These are phyloP conservation scores for Selenia dentaria DNA, from an alignment of 2,888 invertebrate species.

Conservation along the genomic window DNA sequence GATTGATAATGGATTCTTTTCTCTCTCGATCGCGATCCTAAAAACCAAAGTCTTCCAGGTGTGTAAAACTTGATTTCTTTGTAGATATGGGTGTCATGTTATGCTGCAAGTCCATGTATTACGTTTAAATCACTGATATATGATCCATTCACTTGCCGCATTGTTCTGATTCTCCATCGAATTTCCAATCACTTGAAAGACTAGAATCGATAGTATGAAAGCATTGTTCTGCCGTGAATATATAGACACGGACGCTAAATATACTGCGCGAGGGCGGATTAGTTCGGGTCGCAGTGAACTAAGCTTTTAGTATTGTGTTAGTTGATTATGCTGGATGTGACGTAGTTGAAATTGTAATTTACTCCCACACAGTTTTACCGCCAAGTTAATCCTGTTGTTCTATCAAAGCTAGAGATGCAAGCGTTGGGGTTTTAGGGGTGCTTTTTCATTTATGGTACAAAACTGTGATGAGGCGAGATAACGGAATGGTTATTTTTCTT, in stretches of 20 bases:
- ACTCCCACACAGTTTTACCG: background rate
- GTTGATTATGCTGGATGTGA: constrained; percentile 1
- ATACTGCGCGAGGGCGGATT: constrained; percentile 28
- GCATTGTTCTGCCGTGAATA: constrained; percentile 37
- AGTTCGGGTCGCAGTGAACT: constrained; percentile 18
- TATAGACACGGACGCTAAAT: constrained; percentile 36
- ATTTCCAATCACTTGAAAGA: constrained; percentile 38
- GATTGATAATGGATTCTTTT: too few relatives aligned
- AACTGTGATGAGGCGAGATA: too few relatives aligned
- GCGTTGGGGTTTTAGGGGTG: too few relatives aligned
- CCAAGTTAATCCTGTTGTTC: background rate
- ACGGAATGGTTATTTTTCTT: too few relatives aligned
- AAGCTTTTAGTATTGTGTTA: constrained; percentile 1
- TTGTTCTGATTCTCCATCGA: constrained; percentile 1
- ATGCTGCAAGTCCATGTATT: too few relatives aligned
- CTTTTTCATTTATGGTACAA: too few relatives aligned
- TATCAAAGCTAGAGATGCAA: too few relatives aligned
- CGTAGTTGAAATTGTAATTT: background rate
- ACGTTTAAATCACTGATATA: background rate
- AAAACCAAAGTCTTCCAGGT: too few relatives aligned
- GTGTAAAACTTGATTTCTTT: too few relatives aligned
- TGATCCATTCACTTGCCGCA: background rate
- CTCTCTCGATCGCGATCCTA: too few relatives aligned
- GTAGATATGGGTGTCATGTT: too few relatives aligned
- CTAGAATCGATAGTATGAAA: constrained; percentile 14